phyloP scores from a whole-genome alignment of 1,140 invertebrate genomes.

The Hypothenemus hampei region DNA sequence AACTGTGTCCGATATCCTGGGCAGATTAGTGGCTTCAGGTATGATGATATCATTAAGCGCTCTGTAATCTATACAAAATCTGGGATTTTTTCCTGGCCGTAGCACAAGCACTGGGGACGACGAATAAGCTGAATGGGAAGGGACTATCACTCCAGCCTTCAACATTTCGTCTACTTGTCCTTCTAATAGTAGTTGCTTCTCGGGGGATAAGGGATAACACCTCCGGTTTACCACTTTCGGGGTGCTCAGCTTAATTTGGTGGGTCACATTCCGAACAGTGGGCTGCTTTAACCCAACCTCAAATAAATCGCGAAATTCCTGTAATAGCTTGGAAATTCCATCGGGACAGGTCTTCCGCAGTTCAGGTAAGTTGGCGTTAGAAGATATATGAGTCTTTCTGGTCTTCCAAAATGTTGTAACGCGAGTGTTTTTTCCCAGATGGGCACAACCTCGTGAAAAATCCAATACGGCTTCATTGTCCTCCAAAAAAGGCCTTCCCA shows the following conservation, averaged over 20 bases:
- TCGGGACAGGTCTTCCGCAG: too few relatives aligned
- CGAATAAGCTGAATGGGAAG: neutral
- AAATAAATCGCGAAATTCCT: neutral
- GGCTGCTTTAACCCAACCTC: neutral
- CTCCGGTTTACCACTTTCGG: neutral
- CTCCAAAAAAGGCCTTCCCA: too few relatives aligned
- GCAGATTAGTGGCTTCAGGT: constrained; percentile 35
- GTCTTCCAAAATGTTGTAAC: too few relatives aligned
- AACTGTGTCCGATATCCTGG: constrained; percentile 20
- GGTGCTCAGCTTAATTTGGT: neutral
- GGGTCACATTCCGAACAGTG: neutral
- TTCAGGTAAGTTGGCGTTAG: too few relatives aligned
- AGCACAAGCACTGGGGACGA: constrained; percentile 23
- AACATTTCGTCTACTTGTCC: constrained; percentile 24
- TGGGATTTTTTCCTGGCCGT: constrained; percentile 26
- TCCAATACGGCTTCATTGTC: too few relatives aligned
- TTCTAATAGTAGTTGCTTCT: constrained; percentile 1
- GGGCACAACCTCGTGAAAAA: too few relatives aligned
- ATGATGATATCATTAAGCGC: constrained; percentile 45
- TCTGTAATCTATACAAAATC: constrained; percentile 37
- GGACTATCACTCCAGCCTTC: constrained; percentile 10
- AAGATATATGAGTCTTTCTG: too few relatives aligned
- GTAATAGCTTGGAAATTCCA: too few relatives aligned
- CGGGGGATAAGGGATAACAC: neutral
- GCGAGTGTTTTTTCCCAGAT: too few relatives aligned